Conservation (phyloP, 2,888 invertebrate species). For the Mesodorylaimus sp. region DNA sequence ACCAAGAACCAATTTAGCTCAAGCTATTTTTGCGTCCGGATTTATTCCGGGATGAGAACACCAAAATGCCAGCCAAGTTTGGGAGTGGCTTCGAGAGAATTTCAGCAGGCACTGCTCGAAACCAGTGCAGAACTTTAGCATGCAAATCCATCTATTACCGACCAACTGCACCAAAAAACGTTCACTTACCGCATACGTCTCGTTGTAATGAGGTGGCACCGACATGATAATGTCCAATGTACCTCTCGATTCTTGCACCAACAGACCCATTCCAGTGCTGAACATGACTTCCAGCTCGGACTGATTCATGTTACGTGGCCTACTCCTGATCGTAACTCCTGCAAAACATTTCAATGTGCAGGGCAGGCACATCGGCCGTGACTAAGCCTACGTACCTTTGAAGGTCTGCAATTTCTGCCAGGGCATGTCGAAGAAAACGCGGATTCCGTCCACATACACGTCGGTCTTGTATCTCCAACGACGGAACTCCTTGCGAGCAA, state of each 20-base stretch:
- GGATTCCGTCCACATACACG: constrained; percentile 64
- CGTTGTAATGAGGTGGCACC: constrained; percentile 35
- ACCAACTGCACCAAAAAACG: background rate
- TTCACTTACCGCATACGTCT: constrained; percentile 58
- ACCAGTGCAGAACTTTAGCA: no score
- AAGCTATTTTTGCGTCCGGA: no score
- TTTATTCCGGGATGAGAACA: no score
- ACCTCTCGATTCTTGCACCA: constrained; percentile 69
- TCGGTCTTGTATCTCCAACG: constrained; percentile 77
- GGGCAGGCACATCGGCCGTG: no score
- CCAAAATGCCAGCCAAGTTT: no score
- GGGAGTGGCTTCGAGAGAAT: no score
- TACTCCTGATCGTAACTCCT: constrained; percentile 74
- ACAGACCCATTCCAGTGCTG: constrained; percentile 74
- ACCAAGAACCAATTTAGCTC: no score
- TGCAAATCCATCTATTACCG: no score
- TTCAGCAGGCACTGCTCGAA: no score
- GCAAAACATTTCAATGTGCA: constrained; percentile 14
- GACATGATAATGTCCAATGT: constrained; percentile 44
- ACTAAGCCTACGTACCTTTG: constrained; percentile 50
- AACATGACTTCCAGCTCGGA: constrained; percentile 87
- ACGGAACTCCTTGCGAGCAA: constrained; percentile 56
- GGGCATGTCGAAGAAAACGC: constrained; percentile 67
- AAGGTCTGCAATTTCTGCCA: constrained; percentile 76
- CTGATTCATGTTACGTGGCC: constrained; percentile 70